Evolutionary conservation across 2,113 vertebrate genomes (phyloP), one percentile per base, ranked within the genome.

Genomic region (Albula glossodonta): DNA sequence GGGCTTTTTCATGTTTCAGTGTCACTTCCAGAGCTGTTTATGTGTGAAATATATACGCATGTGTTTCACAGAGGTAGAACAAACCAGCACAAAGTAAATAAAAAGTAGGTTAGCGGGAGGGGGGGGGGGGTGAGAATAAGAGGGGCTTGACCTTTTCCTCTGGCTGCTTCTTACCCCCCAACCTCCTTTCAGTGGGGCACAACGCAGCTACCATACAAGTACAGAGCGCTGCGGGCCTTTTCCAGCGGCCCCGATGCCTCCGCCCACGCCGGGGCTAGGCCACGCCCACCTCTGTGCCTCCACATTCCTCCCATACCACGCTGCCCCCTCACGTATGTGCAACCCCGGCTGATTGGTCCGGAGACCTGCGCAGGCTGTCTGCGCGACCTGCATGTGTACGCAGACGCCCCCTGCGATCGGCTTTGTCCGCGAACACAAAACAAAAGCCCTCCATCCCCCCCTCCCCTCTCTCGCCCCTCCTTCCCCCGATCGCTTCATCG

Each of bases 261-360:
- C 57, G 2, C 50, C 7, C 22, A 50, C 74, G 5, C 9, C 48
- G 1, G 52, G 78, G 70, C 19, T 10, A 48, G 52, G 79, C 41
- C 85, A 60, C 60, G 57, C 85, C 80, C 41, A 53, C 80, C 15
- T 78, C 53, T 5, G 57, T 57, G 60, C 22, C 79, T 57, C 79
- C n/a, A 80, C 85, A 86, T 86, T 86, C 85, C 80, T 60, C 22
- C 25, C 56, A 82, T 83, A 74, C 85, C 80, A 60, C 60, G 19
- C 60, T 51, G 85, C 80, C 80, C 31, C 52, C 41, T 74, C 85
- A 86, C 85, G 50, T 82, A 31, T 52, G 78, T 74, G 80, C 80
- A 22, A 81, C 41, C 84, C 77, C 19, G 78, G 52, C 83, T 8
- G 74, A 50, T 66, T 78, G 83, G 51, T 41, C n/a, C 11, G 70